Conservation (phyloP, 1,140 invertebrate genomes). For the Drosophila pseudoananassae region DNA sequence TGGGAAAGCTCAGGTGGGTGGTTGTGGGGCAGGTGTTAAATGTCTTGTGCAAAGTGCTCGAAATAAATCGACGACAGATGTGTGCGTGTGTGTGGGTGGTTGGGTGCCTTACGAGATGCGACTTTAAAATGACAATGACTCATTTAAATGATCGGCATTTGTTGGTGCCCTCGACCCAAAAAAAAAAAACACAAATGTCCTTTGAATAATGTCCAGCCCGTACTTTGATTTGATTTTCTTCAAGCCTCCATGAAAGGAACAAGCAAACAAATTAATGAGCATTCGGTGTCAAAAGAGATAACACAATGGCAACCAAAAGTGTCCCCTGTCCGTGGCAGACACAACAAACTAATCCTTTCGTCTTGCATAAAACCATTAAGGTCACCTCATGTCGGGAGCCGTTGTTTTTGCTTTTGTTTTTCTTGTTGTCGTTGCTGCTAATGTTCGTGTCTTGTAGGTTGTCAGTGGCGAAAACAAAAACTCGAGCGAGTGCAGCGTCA, state of each 20-base stretch:
- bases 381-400: constrained; percentile 63
- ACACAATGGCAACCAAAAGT: constrained; percentile 32
- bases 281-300: constrained; percentile 52
- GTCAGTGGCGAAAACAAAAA: constrained; percentile 63
- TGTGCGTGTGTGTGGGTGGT: constrained; percentile 23
- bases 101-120: constrained; percentile 44
- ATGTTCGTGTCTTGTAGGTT: constrained; percentile 79
- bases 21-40: constrained; percentile 67
- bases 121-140: constrained; percentile 76
- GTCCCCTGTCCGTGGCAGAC: constrained; percentile 54
- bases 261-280: constrained; percentile 65
- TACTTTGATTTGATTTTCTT: constrained; percentile 59
- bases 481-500: constrained; percentile 74
- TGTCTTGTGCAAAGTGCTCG: constrained; percentile 70
- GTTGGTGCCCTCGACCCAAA: constrained; percentile 21
- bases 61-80: constrained; percentile 61
- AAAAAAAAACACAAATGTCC: constrained; percentile 16
- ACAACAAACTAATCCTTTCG: constrained; percentile 64
- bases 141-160: constrained; percentile 72
- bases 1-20: constrained; percentile 43
- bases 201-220: constrained; percentile 43
- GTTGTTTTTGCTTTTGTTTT: not conserved
- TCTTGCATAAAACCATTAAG: constrained; percentile 72
- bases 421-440: constrained; percentile 35
- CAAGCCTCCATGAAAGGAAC: not conserved